Evolutionary conservation across 1,140 invertebrate genomes (phyloP), one percentile per base, ranked within the genome.

Genomic region (Heliconius himera): DNA sequence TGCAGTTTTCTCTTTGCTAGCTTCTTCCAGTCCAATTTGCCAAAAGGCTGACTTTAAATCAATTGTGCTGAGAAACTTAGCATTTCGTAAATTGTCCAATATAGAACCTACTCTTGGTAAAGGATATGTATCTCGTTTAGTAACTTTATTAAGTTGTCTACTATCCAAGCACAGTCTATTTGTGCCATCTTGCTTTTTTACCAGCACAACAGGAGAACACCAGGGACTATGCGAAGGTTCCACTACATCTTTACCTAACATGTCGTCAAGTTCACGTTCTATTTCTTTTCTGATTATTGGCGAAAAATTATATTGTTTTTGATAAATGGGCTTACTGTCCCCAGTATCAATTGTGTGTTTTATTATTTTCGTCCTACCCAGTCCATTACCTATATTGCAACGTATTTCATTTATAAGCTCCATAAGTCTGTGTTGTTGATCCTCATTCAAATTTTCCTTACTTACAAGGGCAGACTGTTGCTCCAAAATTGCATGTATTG

Each of bases 11-110:
- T 77, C 87, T 81, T 76, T 86, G 77, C 72, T 82, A 18, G 78
- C 70, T 80, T 79, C 74, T 54, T 85, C 79, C 18, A 89, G 20
- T 29, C 84, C 83, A 22, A 94, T 89, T 82, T 92, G 90, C 87
- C 87, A 92, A 83, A 90, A 93, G 11, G 87, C 85, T 36, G 82
- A 82, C 16, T 77, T 80, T 26, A 94, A 77, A 85, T 94, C 91
- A 13, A 93, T 83, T 8, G 83, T 82, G 1, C 84, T 85, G 13
- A 94, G 77, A 78, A 78, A 92, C 36, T 77, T 83, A 11, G 91
- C 86, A 70, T 87, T 83, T 29, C 73, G 70, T 11, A 91, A 76
- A 36, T 72, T 85, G 74, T 84, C 87, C 18, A 93, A 74, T 36
- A 90, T 91, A 8, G 76, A 49, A 1, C 88, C 83, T 9, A 86